Base-by-base conservation (phyloP, 2,797 vertebrate species). In the Microtus californicus region DNA sequence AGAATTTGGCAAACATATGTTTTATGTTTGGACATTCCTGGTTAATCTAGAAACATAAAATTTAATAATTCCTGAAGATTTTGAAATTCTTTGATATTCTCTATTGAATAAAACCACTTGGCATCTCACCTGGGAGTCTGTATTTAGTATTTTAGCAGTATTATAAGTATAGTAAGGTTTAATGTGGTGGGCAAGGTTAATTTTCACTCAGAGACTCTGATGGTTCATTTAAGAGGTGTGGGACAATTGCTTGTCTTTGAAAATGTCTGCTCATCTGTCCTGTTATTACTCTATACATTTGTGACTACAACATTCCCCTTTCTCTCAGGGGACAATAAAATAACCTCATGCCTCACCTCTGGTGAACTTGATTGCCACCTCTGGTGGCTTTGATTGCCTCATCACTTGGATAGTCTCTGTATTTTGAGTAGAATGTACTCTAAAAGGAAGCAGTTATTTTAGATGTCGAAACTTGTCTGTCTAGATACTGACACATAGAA, bases 281-380 rank as follows among this genome's bases (percentile, higher is more conserved):
- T 40, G 37, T 88, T 74, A 4, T 87, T 14, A 69, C 17, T 1
- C 7, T 25, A 12, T 61, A 61, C 6, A 34, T 80, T 23, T 45
- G 5, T 13, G 69, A 21, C 17, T 6, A 7, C 3, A 45, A 1
- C 17, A 61, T 87, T 65, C 45, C 3, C 23, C 19, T 6, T 1
- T 13, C 40, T 89, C 25, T 54, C 14, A 14, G 27, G 48, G 7
- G 69, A 56, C 7, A 34, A 17, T 27, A 61, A 10, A 80, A 29
- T 3, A 59, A 51, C 51, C 51, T 48, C 9, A 29, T 0, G 1
- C 6, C 31, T 11, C 1, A 17, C 4, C 29, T 29, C 25, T 29
- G 15, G 59, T 40, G 37, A 87, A 37, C 56, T 51, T 0, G 5
- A 56, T 9, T 54, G 7, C 51, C 1, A 17, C 4, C 29, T 29